Evolutionary conservation across 1,140 invertebrate genomes (phyloP).

Genomic region (Agrypnia vestita): DNA sequence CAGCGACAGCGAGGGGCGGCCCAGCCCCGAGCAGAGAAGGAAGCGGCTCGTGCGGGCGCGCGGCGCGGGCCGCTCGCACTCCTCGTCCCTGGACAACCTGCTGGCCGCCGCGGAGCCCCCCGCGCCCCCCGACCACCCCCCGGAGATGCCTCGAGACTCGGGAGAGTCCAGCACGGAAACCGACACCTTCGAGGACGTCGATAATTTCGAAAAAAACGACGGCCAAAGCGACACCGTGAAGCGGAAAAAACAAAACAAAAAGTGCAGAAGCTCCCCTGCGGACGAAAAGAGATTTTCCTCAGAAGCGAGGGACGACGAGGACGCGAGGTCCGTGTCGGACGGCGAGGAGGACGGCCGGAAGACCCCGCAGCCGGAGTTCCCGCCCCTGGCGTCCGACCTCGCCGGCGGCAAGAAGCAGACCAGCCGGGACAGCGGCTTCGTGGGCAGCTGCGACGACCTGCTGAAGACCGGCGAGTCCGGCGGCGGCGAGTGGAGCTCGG

Average conservation of each 20-base stretch:
- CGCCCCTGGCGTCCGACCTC: conserved; percentile 71
- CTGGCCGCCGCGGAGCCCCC: conserved; percentile 75
- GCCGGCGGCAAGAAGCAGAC: conserved; percentile 80
- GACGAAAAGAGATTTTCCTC: conserved; percentile 71
- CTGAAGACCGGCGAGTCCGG: conserved; percentile 79
- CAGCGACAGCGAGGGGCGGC: conserved; percentile 88
- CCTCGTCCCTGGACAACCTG: conserved; percentile 85
- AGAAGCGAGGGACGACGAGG: conserved; percentile 71
- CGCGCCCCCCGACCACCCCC: conserved; percentile 65
- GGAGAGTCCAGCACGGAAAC: conserved; percentile 85
- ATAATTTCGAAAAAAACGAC: conserved; percentile 78
- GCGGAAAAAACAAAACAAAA: conserved; percentile 83
- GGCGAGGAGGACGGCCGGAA: conserved; percentile 76
- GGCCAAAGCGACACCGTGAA: conserved; percentile 88
- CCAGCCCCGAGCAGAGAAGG: conserved; percentile 88
- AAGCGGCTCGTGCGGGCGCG: conserved; percentile 85
- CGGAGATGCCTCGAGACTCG: conserved; percentile 74
- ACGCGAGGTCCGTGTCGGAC: conserved; percentile 77
- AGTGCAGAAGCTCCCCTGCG: conserved; percentile 74
- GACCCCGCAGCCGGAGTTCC: conserved; percentile 77
- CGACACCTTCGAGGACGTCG: conserved; percentile 82
- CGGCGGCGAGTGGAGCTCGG: conserved; percentile 67
- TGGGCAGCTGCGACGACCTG: conserved; percentile 90
- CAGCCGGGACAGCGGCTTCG: conserved; percentile 89
- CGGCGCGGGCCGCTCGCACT: conserved; percentile 85